A percentile compares a stretch with the other conserved stretches of the same genome.
Conservation (phyloP, 2,113 vertebrate genomes). For the human region GRCh38 chr15:80794501-80795000, state of each 20-base stretch:
- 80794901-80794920: no score
- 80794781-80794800: neutral
- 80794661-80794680: neutral
- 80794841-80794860: neutral
- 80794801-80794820: rapidly evolving
- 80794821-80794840: neutral
- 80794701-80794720: neutral
- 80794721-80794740: neutral
- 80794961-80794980: neutral
- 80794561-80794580: neutral
- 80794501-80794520: neutral
- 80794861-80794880: neutral
- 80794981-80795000: neutral
- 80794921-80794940: neutral
- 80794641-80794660: neutral
- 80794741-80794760: neutral
- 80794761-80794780: neutral
- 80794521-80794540: neutral
- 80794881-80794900: neutral
- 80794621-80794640: neutral
- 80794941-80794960: neutral
- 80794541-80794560: neutral
- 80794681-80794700: neutral
- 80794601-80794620: neutral
- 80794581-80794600: neutral